Evolutionary conservation across 2,113 vertebrate genomes (phyloP), one percentile per base, ranked within the genome.

Genomic region (Tetrax tetrax): DNA sequence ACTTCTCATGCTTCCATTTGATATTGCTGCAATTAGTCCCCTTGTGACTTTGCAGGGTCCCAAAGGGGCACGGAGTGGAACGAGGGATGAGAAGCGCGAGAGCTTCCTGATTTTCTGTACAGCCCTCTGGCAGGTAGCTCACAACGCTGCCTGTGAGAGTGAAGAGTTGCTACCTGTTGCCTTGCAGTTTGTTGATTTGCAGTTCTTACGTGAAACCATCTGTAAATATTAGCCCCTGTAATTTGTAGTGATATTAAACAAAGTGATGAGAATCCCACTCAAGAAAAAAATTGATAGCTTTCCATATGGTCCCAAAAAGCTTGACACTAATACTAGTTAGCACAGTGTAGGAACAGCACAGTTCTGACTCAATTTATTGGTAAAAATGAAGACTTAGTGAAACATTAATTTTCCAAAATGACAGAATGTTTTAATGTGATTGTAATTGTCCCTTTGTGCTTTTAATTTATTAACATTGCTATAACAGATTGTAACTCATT

Each of bases 341-440:
- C 38, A 61, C 38, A 92, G 79, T 57, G 76, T 27, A 77, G 78
- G 83, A 97, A 33, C 47, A 85, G 86, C 92, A 87, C 80, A 61
- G 45, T 94, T 84, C 66, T 69, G 83, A 85, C 69, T 97, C 84
- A 83, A 82, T 97, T 97, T 97, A 77, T 85, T 69, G 1, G 12
- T 94, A 83, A 94, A 97, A 97, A 96, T 92, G 83, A 96, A 88
- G 89, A 65, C 82, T 95, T 68, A 66, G 87, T 85, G 85, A 97
- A 96, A 97, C 88, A 93, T 95, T 95, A 95, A 93, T 98, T 97
- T 97, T 95, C 95, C 87, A 91, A 95, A 97, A 96, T 96, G 96
- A 94, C 16, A 0, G 82, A 87, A 86, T 95, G 90, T 94, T 97
- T 97, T 96, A 97, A 86, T 96, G 86, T 91, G 95, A 96, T 96